Percentiles rank a stretch among this genome's conserved stretches.
phyloP scores from a whole-genome alignment of 2,797 vertebrate genomes.

The Lutjanus argentimaculatus region DNA sequence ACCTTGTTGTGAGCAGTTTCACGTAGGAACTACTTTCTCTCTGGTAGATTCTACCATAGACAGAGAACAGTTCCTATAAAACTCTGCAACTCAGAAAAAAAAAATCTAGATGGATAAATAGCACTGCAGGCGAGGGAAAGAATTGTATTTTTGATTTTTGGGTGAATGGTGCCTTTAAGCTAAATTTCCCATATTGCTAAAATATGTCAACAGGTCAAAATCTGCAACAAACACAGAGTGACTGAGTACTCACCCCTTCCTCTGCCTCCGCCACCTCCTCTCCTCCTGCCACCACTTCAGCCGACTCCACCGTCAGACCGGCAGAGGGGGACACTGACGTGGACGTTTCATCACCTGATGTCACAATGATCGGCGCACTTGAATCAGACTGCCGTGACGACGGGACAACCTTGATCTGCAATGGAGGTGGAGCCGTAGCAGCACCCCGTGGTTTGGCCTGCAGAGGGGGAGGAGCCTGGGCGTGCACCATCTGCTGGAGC shows the following conservation, averaged over 20 bases:
- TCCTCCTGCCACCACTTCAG: slow-evolving; percentile 61
- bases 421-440: slow-evolving; percentile 83
- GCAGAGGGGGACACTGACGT: slow-evolving; percentile 38
- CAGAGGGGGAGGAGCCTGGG: slow-evolving; percentile 90
- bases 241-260: slow-evolving; percentile 70
- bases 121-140: too few species aligned
- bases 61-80: too few species aligned
- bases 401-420: slow-evolving; percentile 90
- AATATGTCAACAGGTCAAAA: not conserved
- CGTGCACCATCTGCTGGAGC: slow-evolving; percentile 89
- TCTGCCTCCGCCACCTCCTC: slow-evolving; percentile 71
- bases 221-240: not conserved
- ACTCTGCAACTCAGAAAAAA: too few species aligned
- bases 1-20: too few species aligned
- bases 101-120: too few species aligned
- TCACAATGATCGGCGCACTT: slow-evolving; percentile 80
- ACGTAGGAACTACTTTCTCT: too few species aligned
- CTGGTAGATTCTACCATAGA: too few species aligned
- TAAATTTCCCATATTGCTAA: too few species aligned
- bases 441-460: slow-evolving; percentile 87
- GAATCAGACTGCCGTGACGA: slow-evolving; percentile 80
- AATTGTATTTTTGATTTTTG: too few species aligned
- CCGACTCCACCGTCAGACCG: slow-evolving; percentile 71
- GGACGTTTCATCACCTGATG: slow-evolving; percentile 67
- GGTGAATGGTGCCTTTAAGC: too few species aligned